Percentiles rank a stretch among this genome's conserved stretches.
Conservation (phyloP, 2,797 vertebrate genomes). For the Lindbergichthys nudifrons region DNA sequence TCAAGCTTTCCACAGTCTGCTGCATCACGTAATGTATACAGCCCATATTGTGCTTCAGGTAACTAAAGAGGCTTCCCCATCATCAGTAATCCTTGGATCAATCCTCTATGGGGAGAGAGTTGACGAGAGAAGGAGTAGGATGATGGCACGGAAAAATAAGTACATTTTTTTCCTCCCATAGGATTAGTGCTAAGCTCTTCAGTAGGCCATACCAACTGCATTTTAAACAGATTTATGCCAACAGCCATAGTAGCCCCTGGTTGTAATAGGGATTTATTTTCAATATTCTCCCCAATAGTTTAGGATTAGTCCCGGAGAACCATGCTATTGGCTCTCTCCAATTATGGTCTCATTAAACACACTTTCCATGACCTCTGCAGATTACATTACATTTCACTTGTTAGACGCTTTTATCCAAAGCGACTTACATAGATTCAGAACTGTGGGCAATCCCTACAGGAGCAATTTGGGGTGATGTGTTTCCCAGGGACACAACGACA, state of each 20-base stretch:
- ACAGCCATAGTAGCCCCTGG: conserved; percentile 56
- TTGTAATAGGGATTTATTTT: conserved; percentile 73
- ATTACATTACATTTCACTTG: conserved; percentile 1
- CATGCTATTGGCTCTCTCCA: conserved; percentile 48
- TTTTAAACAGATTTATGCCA: conserved; percentile 74
- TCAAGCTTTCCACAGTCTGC: conserved; percentile 45
- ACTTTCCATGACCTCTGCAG: conserved; percentile 62
- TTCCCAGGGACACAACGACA: no score
- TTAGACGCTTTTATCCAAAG: no score
- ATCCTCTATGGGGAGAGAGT: conserved; percentile 39
- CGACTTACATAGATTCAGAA: no score
- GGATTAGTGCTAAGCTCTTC: conserved; percentile 74
- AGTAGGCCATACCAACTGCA: conserved; percentile 54
- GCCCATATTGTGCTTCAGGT: conserved; percentile 53
- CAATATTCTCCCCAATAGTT: conserved; percentile 70
- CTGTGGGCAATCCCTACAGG: no score
- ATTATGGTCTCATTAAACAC: conserved; percentile 65
- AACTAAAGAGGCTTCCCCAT: conserved; percentile 50
- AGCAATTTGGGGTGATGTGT: no score
- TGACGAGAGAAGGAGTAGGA: conserved; percentile 16
- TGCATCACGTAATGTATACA: conserved; percentile 16
- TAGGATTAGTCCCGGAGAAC: conserved; percentile 69
- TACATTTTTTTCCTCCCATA: conserved; percentile 11
- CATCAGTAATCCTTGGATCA: conserved; percentile 62
- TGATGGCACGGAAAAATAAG: conserved; percentile 30